These are phyloP conservation scores for Hirtodrosophila alboralis DNA, from an alignment of 2,888 invertebrate genomes.

Conservation along the genomic window DNA sequence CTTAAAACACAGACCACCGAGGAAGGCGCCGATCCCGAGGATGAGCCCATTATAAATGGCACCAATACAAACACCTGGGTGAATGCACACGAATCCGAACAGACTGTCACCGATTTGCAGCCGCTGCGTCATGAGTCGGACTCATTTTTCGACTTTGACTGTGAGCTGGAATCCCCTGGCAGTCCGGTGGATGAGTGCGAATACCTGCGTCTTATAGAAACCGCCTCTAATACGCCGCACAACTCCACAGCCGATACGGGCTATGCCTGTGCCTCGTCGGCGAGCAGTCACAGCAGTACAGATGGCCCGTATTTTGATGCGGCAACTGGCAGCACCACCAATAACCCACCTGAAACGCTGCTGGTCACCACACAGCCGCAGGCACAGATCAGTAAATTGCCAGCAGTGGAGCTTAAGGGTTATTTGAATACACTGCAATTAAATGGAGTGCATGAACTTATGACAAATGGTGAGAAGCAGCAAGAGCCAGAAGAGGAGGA, in stretches of 20 bases:
- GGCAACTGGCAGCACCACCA: conserved; percentile 66
- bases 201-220: conserved; percentile 85
- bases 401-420: conserved; percentile 44
- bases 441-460: conserved; percentile 48
- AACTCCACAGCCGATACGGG: conserved; percentile 85
- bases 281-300: conserved; percentile 84
- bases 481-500: conserved; percentile 1
- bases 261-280: conserved; percentile 85
- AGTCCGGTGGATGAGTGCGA: conserved; percentile 89
- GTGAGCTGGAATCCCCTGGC: conserved; percentile 88
- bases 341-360: conserved; percentile 39
- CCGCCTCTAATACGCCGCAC: conserved; percentile 85
- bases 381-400: conserved; percentile 28
- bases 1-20: conserved; percentile 74
- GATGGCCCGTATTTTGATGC: conserved; percentile 85
- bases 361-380: conserved; percentile 38
- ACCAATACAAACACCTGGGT: conserved; percentile 82
- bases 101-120: conserved; percentile 85
- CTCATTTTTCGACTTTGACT: conserved; percentile 88
- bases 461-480: conserved; percentile 70
- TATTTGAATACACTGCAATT: conserved; percentile 38
- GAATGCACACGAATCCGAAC: conserved; percentile 77
- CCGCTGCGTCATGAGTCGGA: conserved; percentile 85
- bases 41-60: conserved; percentile 82
- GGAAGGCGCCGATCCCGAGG: conserved; percentile 75